Evolutionary conservation across 2,888 invertebrate genomes (phyloP).

Genomic region (Junonia oenone): DNA sequence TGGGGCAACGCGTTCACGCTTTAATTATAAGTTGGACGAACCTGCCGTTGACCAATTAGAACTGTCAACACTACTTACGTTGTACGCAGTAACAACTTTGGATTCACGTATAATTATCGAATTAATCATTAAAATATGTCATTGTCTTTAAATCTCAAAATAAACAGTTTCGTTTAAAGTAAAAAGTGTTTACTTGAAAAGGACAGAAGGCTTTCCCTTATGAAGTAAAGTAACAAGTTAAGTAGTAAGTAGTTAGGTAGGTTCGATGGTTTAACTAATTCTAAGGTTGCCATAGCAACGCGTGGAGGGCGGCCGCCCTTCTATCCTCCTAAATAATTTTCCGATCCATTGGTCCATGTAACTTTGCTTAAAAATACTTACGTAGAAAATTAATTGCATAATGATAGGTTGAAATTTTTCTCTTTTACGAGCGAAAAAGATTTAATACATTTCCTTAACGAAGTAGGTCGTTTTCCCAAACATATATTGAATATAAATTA

Average conservation of each 20-base stretch:
- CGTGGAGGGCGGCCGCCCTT: constrained; percentile 43
- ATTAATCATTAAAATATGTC: too few relatives aligned
- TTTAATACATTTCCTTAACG: too few relatives aligned
- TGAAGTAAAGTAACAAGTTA: constrained; percentile 34
- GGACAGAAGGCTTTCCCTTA: constrained; percentile 13
- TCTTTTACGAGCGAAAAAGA: background rate
- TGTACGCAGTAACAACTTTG: constrained; percentile 3
- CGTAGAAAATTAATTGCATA: background rate
- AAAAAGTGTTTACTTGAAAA: background rate
- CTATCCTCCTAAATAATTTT: constrained; percentile 52
- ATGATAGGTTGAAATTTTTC: background rate
- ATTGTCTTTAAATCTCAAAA: too few relatives aligned
- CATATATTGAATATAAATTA: too few relatives aligned
- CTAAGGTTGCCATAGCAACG: constrained; percentile 57
- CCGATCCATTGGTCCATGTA: constrained; percentile 50
- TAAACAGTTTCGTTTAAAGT: too few relatives aligned
- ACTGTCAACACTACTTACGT: background rate
- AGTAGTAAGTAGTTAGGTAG: too few relatives aligned
- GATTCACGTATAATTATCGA: background rate
- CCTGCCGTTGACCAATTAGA: background rate
- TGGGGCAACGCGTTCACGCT: constrained; percentile 22
- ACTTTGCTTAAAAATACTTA: background rate
- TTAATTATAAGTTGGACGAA: constrained; percentile 25
- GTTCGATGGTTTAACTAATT: constrained; percentile 68
- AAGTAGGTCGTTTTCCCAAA: too few relatives aligned